A percentile compares a stretch with the other conserved stretches of the same genome.
Evolutionary conservation across 2,113 vertebrate species (phyloP).

Genomic region (Zingel zingel): DNA sequence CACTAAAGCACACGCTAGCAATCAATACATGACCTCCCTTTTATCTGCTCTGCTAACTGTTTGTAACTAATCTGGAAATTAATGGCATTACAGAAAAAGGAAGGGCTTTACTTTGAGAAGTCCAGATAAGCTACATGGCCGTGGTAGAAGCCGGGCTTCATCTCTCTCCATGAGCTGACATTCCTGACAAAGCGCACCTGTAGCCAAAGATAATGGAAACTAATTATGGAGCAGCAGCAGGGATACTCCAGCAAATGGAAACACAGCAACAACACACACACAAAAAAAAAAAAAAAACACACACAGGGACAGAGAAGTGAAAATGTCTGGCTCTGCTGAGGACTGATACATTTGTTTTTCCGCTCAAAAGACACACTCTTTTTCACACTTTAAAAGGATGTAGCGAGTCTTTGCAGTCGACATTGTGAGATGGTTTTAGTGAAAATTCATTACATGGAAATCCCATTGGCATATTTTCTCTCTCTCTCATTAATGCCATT

Average conservation of each 20-base stretch:
- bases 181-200: conserved; percentile 97
- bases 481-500: no score
- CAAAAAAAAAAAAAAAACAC: no score
- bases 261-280: not conserved
- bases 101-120: conserved; percentile 92
- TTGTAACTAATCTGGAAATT: conserved; percentile 69
- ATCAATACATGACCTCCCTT: conserved; percentile 61
- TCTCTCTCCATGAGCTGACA: conserved; percentile 95
- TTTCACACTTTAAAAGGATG: not conserved
- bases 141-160: conserved; percentile 98
- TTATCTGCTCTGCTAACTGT: conserved; percentile 56
- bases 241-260: conserved; percentile 5
- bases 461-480: no score
- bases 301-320: not conserved
- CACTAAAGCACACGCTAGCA: conserved; percentile 48
- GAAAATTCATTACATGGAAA: not conserved
- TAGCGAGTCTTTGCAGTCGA: not conserved
- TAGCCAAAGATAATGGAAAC: conserved; percentile 48
- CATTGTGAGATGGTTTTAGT: not conserved
- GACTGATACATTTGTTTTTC: not conserved
- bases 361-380: not conserved
- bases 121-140: conserved; percentile 96
- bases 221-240: conserved; percentile 26
- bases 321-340: not conserved
- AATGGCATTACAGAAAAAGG: conserved; percentile 60